Evolutionary conservation across 1,140 invertebrate species (phyloP), one percentile per base, ranked within the genome.

Genomic region (Drosophila sucinea): DNA sequence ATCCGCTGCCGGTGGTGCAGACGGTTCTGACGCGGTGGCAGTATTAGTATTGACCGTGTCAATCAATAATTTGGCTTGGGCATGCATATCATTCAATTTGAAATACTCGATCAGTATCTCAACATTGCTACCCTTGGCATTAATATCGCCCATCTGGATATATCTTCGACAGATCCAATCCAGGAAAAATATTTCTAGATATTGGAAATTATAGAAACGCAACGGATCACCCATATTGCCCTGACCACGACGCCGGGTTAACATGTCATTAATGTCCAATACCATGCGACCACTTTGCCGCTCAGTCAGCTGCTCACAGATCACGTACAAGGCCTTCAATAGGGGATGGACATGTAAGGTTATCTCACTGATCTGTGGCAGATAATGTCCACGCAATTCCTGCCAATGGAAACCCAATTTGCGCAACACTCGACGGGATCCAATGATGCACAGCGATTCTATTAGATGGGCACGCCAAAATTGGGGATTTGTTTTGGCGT

Each of bases 171-270:
- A 79, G 25, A 92, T 51, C 91, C 90, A 92, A 27, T 90, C 73
- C 7, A 92, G 35, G 11, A 92, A 4, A 63, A 90, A 91, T 11
- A 92, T 82, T 73, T 92, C 91, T 54, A 92, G 51, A 57, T 82
- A 90, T 1, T 8, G 44, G 7, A 54, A 58, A 57, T 92, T 79
- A 61, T 90, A 90, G 54, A 84, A 92, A 27, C 79, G 79, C n/a
- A 91, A 27, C 1, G 72, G 74, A 5, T 90, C 81, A 5, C 65
- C 58, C 35, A 40, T 27, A 0, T 4, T 33, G 0, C 4, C 10
- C 17, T 58, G 44, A 4, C 44, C 56, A 4, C 11, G 38, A 11
- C 57, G 60, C 0, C 40, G 33, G 5, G 47, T 35, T 4, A 81
- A 62, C 67, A 62, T 66, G 1, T 91, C 82, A 40, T 77, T 74